Percentiles rank a stretch among this genome's conserved stretches.
Conservation (phyloP, 2,797 vertebrate genomes). For the Urosaurus nigricauda region DNA sequence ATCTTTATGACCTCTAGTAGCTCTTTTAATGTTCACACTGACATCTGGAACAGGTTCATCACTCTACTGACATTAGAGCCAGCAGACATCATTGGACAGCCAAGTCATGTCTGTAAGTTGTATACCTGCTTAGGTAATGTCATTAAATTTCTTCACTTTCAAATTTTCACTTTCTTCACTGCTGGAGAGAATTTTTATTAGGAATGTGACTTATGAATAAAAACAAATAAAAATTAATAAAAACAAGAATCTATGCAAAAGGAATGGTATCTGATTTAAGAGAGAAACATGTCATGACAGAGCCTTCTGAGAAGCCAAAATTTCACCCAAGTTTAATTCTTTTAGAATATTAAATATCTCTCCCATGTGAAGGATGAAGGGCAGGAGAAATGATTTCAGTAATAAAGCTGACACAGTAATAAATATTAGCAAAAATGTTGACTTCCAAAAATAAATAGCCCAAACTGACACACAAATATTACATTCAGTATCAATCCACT, state of each 20-base stretch:
- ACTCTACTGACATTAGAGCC: too few relatives aligned
- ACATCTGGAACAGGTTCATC: too few relatives aligned
- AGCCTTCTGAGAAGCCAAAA: background rate
- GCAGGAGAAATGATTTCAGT: background rate
- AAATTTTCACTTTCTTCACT: background rate
- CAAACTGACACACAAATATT: conserved; percentile 25
- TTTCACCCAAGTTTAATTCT: conserved; percentile 5
- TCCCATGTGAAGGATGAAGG: background rate
- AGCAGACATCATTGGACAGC: too few relatives aligned
- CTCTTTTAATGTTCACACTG: too few relatives aligned
- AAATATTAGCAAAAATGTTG: conserved; percentile 19
- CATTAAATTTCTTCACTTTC: too few relatives aligned
- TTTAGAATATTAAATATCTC: background rate
- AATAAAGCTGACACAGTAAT: background rate
- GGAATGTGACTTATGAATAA: background rate
- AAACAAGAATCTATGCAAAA: background rate
- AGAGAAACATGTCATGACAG: background rate
- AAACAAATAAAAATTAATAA: background rate
- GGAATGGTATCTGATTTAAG: background rate
- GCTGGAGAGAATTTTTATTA: background rate
- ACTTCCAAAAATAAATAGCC: conserved; percentile 39
- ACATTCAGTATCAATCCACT: conserved; percentile 29
- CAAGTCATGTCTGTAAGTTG: background rate
- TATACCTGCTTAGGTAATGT: background rate
- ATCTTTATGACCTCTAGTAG: too few relatives aligned